phyloP scores from a whole-genome alignment of 1,140 invertebrate genomes.

The Hycleus cichorii region DNA sequence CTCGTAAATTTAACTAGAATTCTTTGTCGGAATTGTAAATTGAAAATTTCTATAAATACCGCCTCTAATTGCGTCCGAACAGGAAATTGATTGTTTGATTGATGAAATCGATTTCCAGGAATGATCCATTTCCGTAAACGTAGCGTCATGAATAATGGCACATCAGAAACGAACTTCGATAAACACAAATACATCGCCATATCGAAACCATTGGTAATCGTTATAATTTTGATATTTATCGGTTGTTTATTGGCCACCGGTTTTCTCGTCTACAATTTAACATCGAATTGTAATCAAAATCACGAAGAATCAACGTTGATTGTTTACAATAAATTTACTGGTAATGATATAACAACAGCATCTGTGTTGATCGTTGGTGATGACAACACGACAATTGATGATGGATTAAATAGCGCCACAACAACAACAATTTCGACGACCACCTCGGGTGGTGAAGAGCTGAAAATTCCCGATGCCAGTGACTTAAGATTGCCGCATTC shows the following conservation, averaged over 20 bases:
- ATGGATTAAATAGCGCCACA: background rate
- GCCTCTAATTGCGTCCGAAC: too few relatives aligned
- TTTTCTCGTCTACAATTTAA: slow-evolving; percentile 21
- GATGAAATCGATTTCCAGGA: background rate
- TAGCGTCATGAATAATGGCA: slow-evolving; percentile 15
- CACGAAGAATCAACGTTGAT: slow-evolving; percentile 2
- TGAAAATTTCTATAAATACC: too few relatives aligned
- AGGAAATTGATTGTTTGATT: too few relatives aligned
- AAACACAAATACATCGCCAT: slow-evolving; percentile 21
- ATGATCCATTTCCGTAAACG: slow-evolving; percentile 19
- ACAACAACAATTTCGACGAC: background rate
- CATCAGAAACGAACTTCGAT: slow-evolving; percentile 15
- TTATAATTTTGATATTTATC: slow-evolving; percentile 18
- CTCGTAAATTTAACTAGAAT: too few relatives aligned
- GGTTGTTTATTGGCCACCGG: slow-evolving; percentile 19
- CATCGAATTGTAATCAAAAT: background rate
- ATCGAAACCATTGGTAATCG: slow-evolving; percentile 19
- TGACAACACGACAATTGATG: background rate
- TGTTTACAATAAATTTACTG: background rate
- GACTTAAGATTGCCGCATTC: slow-evolving; percentile 61
- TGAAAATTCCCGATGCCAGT: background rate
- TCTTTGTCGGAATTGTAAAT: too few relatives aligned
- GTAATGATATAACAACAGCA: background rate
- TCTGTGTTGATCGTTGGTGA: background rate
- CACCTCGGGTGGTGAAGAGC: background rate